These are phyloP conservation scores for Sebastes matsubarae DNA, from an alignment of 2,797 vertebrate species.

Conservation along the genomic window DNA sequence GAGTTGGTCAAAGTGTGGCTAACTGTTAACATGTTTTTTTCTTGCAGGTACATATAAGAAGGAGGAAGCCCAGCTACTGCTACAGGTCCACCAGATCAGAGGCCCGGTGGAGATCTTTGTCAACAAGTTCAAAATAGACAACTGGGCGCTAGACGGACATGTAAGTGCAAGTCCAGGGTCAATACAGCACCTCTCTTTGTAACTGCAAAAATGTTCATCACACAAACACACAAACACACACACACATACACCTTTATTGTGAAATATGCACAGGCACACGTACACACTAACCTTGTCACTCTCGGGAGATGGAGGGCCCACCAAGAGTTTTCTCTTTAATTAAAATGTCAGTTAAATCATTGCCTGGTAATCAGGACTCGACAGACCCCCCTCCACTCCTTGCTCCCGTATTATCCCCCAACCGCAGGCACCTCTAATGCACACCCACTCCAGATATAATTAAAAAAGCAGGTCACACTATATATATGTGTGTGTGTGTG, in stretches of 20 bases:
- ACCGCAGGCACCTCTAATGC: slow-evolving; percentile 48
- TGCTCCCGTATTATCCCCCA: slow-evolving; percentile 47
- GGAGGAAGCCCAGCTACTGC: slow-evolving; percentile 93
- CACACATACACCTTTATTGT: slow-evolving; percentile 17
- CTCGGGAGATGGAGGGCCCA: slow-evolving; percentile 75
- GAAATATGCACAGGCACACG: slow-evolving; percentile 58
- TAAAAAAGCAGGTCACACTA: slow-evolving; percentile 51
- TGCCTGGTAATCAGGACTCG: slow-evolving; percentile 82
- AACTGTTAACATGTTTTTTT: neutral
- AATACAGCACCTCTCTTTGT: slow-evolving; percentile 1
- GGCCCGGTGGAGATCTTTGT: slow-evolving; percentile 94
- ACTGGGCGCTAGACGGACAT: slow-evolving; percentile 96
- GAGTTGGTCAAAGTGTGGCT: neutral
- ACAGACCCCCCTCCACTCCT: slow-evolving; percentile 59
- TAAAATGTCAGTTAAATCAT: slow-evolving; percentile 88
- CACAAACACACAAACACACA: slow-evolving; percentile 4
- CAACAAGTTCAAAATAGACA: slow-evolving; percentile 96
- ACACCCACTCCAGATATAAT: slow-evolving; percentile 47
- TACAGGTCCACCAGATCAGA: slow-evolving; percentile 95
- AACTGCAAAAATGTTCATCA: slow-evolving; percentile 14
- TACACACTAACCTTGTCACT: slow-evolving; percentile 74
- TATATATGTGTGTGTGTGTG: neutral
- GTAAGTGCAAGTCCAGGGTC: slow-evolving; percentile 82
- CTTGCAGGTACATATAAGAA: slow-evolving; percentile 90
- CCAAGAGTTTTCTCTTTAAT: slow-evolving; percentile 85